Percentiles rank a stretch among this genome's conserved stretches.
Evolutionary conservation across 2,797 vertebrate species (phyloP).

Genomic region (Ceyx erithaca): DNA sequence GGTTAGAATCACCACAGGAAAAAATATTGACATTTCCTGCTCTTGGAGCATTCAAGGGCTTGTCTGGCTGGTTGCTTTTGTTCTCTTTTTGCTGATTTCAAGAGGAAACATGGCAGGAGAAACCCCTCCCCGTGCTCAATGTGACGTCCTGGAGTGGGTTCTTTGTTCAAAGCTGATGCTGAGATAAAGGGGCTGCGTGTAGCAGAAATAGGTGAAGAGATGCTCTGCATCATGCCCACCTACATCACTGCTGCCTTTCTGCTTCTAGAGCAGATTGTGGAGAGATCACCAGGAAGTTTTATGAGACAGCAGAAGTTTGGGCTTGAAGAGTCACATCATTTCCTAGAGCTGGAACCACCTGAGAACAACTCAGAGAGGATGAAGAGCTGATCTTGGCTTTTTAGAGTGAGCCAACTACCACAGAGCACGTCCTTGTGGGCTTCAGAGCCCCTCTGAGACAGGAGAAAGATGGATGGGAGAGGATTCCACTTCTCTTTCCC

Average conservation of each 20-base stretch:
- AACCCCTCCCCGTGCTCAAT: rapidly evolving
- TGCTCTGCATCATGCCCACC: neutral
- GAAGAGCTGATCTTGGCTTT: neutral
- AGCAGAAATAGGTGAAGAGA: neutral
- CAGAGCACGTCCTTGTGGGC: neutral
- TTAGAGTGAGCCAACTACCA: neutral
- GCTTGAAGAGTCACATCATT: neutral
- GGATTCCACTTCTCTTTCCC: neutral
- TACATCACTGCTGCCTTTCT: neutral
- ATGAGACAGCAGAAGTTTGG: neutral
- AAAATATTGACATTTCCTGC: neutral
- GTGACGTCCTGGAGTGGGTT: neutral
- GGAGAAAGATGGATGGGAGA: neutral
- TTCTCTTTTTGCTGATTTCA: neutral
- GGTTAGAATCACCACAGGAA: neutral
- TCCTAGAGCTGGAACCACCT: too few relatives aligned
- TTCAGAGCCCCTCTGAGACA: neutral
- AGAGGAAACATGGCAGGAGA: neutral
- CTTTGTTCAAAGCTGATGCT: neutral
- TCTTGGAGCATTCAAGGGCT: neutral
- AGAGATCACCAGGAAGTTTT: neutral
- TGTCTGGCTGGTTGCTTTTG: neutral
- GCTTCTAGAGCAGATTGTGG: neutral
- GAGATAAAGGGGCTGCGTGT: neutral
- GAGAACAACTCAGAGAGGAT: neutral